A percentile compares a stretch with the other conserved stretches of the same genome.
phyloP scores from a whole-genome alignment of 30 jellyfish, hydroid and myxozoan genomes.

The Phacellophora camtschatica region DNA sequence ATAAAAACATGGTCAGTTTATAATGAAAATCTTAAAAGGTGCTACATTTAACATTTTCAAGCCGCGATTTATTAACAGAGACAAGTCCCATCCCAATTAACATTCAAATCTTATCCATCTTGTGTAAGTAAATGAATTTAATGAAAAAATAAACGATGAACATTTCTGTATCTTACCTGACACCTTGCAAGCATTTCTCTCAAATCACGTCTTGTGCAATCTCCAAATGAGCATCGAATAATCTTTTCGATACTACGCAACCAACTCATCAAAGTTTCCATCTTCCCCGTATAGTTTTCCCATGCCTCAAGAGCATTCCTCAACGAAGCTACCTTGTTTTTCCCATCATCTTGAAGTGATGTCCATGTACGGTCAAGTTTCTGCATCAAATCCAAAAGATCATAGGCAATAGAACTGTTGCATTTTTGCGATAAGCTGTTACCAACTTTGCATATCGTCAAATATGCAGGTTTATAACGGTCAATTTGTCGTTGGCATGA shows the following conservation, averaged over 20 bases:
- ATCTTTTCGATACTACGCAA: conserved; percentile 67
- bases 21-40: too few species aligned
- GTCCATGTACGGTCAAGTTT: conserved; percentile 48
- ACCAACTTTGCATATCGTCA: conserved; percentile 42
- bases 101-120: too few species aligned
- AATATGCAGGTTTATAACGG: conserved; percentile 44
- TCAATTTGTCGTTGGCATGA: conserved; percentile 45
- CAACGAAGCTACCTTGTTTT: conserved; percentile 10
- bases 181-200: conserved; percentile 45
- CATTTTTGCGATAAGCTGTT: conserved; percentile 3
- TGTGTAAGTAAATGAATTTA: too few species aligned
- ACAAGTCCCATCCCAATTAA: too few species aligned
- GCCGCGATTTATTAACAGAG: too few species aligned
- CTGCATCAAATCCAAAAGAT: conserved; percentile 29
- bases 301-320: conserved; percentile 64
- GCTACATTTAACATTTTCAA: too few species aligned
- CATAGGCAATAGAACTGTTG: not conserved
- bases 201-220: conserved; percentile 39
- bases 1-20: too few species aligned
- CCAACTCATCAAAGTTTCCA: conserved; percentile 86
- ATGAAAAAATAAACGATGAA: too few species aligned
- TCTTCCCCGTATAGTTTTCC: conserved; percentile 90
- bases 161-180: too few species aligned
- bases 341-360: conserved; percentile 16
- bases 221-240: conserved; percentile 64